Evolutionary conservation across 2,888 invertebrate genomes (phyloP).

Genomic region (Pachydiplax longipennis): DNA sequence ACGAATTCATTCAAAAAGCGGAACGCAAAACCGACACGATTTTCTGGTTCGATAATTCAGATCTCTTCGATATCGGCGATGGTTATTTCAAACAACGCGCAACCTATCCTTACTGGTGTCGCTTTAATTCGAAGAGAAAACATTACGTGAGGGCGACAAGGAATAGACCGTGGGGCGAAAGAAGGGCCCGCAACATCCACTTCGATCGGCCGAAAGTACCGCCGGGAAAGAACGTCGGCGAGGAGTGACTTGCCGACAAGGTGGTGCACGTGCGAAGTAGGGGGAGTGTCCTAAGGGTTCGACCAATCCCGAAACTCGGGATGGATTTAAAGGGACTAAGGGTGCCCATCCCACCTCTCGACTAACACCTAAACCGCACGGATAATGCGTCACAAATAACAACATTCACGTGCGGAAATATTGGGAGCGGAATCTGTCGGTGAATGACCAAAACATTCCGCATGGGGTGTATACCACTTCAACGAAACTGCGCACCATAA

Average conservation of each 20-base stretch:
- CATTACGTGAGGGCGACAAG: not conserved
- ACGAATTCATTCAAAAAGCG: too few species aligned
- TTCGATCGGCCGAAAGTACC: not conserved
- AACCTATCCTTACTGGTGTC: too few species aligned
- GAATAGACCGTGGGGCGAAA: not conserved
- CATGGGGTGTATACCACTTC: too few species aligned
- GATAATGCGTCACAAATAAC: not conserved
- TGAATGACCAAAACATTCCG: too few species aligned
- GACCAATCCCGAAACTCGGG: constrained; percentile 16
- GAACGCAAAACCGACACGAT: too few species aligned
- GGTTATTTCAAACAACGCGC: too few species aligned
- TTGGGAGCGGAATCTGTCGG: too few species aligned
- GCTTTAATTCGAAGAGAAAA: not conserved
- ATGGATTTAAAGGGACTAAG: constrained; percentile 19
- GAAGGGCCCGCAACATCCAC: not conserved
- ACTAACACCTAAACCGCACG: not conserved
- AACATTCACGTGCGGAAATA: too few species aligned
- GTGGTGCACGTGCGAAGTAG: not conserved
- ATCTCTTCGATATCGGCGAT: too few species aligned
- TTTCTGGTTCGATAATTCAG: too few species aligned
- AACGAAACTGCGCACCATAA: too few species aligned
- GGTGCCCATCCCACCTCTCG: constrained; percentile 15
- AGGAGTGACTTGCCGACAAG: not conserved
- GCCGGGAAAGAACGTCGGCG: too few species aligned
- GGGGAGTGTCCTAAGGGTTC: constrained; percentile 18